Evolutionary conservation across 2,797 vertebrate species (phyloP).

Genomic region (Lepus townsendii): DNA sequence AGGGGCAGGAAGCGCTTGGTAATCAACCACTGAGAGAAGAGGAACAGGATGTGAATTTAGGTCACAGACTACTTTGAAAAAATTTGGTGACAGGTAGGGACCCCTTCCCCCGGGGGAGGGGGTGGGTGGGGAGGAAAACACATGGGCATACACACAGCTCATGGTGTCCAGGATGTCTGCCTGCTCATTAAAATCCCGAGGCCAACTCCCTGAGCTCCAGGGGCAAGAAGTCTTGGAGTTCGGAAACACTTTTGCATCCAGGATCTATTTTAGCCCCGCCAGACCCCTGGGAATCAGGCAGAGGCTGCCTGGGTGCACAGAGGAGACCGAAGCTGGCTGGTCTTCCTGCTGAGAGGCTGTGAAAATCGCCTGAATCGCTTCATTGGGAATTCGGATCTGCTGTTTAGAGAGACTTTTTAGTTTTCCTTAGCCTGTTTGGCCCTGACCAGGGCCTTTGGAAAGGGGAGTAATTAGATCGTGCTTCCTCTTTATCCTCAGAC

Average conservation of each 20-base stretch:
- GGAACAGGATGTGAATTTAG: conserved; percentile 70
- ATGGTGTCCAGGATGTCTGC: conserved; percentile 24
- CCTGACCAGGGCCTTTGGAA: background rate
- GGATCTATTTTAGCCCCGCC: background rate
- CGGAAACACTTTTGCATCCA: background rate
- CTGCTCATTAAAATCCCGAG: conserved; percentile 29
- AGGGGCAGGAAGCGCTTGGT: conserved; percentile 71
- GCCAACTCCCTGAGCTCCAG: background rate
- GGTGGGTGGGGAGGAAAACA: background rate
- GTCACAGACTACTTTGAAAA: conserved; percentile 71
- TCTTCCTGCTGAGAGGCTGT: too few species aligned
- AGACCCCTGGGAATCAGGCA: background rate
- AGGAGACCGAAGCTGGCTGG: background rate
- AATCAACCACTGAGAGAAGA: conserved; percentile 75
- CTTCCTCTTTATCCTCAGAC: background rate
- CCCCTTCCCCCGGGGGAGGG: background rate
- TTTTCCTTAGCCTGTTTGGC: background rate
- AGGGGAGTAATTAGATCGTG: background rate
- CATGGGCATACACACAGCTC: background rate
- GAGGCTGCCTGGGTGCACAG: background rate
- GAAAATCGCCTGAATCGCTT: too few species aligned
- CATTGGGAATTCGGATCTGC: background rate
- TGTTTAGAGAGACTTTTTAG: background rate
- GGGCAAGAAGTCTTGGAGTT: background rate
- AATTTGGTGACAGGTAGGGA: conserved; percentile 67